Evolutionary conservation across 2,888 invertebrate genomes (phyloP).

Genomic region (Encarsia formosa): DNA sequence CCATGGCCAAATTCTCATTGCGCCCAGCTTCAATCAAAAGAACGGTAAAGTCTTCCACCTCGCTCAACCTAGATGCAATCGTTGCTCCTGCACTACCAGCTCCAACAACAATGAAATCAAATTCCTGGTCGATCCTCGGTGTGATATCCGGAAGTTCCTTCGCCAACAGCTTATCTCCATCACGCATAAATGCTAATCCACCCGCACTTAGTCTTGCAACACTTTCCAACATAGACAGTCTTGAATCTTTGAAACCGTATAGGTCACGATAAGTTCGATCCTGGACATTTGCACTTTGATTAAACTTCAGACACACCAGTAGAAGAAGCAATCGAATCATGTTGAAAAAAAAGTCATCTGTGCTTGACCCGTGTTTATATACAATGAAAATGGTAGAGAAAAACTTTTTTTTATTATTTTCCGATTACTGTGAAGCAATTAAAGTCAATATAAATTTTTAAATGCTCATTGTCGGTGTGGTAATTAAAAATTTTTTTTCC

Average conservation of each 20-base stretch:
- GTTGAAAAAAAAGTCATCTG: no score
- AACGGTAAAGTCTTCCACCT: conserved; percentile 65
- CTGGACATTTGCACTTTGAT: neutral
- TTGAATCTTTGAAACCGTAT: conserved; percentile 1
- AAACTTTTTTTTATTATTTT: no score
- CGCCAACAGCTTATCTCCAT: conserved; percentile 55
- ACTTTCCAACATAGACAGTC: neutral
- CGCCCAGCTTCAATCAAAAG: conserved; percentile 71
- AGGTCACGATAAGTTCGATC: conserved; percentile 1
- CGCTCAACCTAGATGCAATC: conserved; percentile 68
- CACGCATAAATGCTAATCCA: conserved; percentile 52
- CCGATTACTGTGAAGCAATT: no score
- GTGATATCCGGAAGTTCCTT: conserved; percentile 57
- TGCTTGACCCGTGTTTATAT: no score
- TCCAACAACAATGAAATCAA: conserved; percentile 75
- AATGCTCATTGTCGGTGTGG: no score
- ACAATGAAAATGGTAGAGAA: no score
- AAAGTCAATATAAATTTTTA: no score
- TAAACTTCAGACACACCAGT: neutral
- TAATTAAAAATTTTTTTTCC: no score
- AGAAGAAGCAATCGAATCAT: neutral
- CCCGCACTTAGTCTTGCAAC: neutral
- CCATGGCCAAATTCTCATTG: conserved; percentile 68
- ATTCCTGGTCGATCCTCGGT: conserved; percentile 55
- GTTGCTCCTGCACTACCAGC: conserved; percentile 79